Evolutionary conservation across 2,113 vertebrate species (phyloP), one percentile per base, ranked within the genome.

Genomic region (Prunella himalayana): DNA sequence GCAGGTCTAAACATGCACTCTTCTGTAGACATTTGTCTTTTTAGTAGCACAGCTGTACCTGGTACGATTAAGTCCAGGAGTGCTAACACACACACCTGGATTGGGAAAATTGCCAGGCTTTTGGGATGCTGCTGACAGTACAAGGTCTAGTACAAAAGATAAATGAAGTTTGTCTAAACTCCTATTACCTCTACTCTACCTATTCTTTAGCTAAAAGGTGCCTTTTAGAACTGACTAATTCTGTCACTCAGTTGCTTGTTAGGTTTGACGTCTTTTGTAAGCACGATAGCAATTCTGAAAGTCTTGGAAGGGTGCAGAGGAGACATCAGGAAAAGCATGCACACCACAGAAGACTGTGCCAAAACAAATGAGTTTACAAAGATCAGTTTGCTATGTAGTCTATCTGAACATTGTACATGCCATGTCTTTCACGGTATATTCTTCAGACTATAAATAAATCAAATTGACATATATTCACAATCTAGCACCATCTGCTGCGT

Each of bases 381-480:
- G 70, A 95, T 84, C 79, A 56, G 63, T 93, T 82, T 85, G 91
- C 80, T 92, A 2, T 70, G 82, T 60, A 87, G 91, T 91, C 90
- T 94, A 41, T 94, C 63, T 86, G 82, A 95, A 94, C 91, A 82
- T 41, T 65, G 69, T 87, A 94, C 87, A 77, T 88, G 79, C 77
- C 93, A 92, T 57, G 81, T 95, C 96, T 96, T 94, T 89, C 93
- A 96, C 78, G 2, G 0, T 84, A 80, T 54, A 88, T 90, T 96
- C 91, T 77, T 80, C 87, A 96, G 77, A 64, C 64, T 83, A 90
- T 35, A 95, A 93, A 92, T 93, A 96, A 96, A 96, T 94, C 92
- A 95, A 92, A 96, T 91, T 97, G 96, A 94, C 93, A 94, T 60
- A 90, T 96, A 94, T 94, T 97, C 97, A 97, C 93, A 95, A 82